Evolutionary conservation across 2,113 vertebrate genomes (phyloP).

Genomic region (Accipiter cooperii): DNA sequence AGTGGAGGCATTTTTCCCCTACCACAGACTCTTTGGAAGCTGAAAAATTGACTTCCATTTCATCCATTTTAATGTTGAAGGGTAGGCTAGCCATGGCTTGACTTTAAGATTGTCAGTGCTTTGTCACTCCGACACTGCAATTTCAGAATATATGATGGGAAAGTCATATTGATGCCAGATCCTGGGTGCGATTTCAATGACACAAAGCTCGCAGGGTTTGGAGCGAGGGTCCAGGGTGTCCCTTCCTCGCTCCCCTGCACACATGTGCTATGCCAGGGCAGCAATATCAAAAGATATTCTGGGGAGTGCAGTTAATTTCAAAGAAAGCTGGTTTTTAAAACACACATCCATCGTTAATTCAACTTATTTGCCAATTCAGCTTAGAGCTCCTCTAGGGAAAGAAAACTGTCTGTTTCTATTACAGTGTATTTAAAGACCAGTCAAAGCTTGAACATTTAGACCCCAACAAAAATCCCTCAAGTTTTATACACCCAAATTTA

Average conservation of each 20-base stretch:
- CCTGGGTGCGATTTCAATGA: rapidly evolving
- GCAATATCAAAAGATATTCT: rapidly evolving
- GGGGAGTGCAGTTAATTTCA: neutral
- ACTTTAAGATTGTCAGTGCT: neutral
- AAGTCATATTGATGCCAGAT: neutral
- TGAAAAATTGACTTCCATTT: neutral
- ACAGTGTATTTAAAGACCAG: neutral
- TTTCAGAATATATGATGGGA: neutral
- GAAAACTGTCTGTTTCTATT: neutral
- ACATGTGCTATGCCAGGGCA: rapidly evolving
- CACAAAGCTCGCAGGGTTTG: neutral
- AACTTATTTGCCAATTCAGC: neutral
- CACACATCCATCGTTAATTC: neutral
- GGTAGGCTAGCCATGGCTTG: neutral
- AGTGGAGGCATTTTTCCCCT: neutral
- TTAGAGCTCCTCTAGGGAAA: neutral
- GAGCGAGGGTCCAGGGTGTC: neutral
- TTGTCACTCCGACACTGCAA: neutral
- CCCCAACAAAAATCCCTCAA: neutral
- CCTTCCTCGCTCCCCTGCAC: rapidly evolving
- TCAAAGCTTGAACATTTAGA: neutral
- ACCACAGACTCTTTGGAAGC: neutral
- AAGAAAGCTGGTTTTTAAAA: neutral
- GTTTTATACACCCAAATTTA: neutral
- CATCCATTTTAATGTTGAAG: neutral